Evolutionary conservation across 2,113 vertebrate species (phyloP), one percentile per base, ranked within the genome.

Genomic region (Lophura nycthemera): DNA sequence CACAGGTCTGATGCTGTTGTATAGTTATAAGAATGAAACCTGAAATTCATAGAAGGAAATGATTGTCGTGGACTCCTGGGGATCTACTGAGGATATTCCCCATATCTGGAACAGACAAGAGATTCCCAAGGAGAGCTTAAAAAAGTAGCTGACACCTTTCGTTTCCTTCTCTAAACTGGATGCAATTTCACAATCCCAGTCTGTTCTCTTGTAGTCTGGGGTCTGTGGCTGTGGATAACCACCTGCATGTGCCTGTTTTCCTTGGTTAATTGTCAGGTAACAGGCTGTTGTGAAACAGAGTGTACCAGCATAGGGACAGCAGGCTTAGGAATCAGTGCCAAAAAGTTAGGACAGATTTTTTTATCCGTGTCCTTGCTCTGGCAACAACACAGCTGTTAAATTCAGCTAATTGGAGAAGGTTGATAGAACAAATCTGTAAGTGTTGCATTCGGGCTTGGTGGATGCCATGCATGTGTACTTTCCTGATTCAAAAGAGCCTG

Each of bases 241-340:
- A 94, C 79, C 93, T 94, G 80, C 92, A 89, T 69, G 82, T 86
- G 84, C 79, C 92, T 86, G 56, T 90, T 96, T 95, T 75, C 85
- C 83, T 84, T 96, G 80, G 50, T 83, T 91, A 92, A 91, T 65
- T 95, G 91, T 94, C 94, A 88, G 91, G 95, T 95, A 96, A 95
- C 85, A 67, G 86, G 75, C 64, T 94, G 95, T 97, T 95, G 90
- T 87, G 85, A 95, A 77, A 96, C 87, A 95, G 27, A 15, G 24
- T 84, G 93, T 92, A 77, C 92, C 89, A 76, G 76, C 77, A 27
- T 36, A 40, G 88, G 90, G 92, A 90, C 92, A 88, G 76, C 82
- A 63, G 88, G 94, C 61, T 59, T 38, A 45, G 80, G 84, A 86
- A 92, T n/a, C 92, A 64, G 48, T 74, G 85, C 91, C 94, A 96